A percentile compares a stretch with the other conserved stretches of the same genome.
Conservation (phyloP, 64 coral and sea anemone species). For the Porites australiensis region DNA sequence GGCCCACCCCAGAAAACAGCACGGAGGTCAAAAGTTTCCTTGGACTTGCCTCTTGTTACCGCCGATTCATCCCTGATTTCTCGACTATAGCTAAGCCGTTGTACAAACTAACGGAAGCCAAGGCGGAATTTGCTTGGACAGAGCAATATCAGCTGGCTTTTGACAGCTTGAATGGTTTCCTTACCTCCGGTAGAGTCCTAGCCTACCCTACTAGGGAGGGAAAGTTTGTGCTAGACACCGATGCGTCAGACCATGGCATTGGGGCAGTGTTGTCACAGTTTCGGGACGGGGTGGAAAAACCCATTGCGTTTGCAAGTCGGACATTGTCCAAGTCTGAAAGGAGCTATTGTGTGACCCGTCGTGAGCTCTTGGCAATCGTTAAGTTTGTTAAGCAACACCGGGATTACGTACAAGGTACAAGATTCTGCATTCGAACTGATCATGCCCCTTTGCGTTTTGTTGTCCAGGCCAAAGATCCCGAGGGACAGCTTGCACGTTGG, state of each 20-base stretch:
- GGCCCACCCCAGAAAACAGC: background rate
- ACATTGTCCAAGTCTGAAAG: slow-evolving; percentile 22
- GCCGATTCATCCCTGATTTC: slow-evolving; percentile 20
- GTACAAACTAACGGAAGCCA: background rate
- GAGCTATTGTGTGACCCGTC: slow-evolving; percentile 27
- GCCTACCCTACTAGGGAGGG: background rate
- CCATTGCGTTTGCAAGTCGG: slow-evolving; percentile 23
- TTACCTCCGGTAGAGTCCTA: background rate
- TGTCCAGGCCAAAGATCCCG: slow-evolving; percentile 27
- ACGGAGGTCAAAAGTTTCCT: slow-evolving; percentile 12
- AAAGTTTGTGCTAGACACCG: slow-evolving; percentile 27
- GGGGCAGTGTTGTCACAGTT: slow-evolving; percentile 28
- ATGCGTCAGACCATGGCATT: slow-evolving; percentile 29
- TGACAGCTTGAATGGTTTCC: background rate
- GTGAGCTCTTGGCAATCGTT: background rate
- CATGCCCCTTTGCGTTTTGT: slow-evolving; percentile 21
- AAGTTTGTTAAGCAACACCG: background rate
- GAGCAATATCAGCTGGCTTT: slow-evolving; percentile 5
- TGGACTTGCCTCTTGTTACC: slow-evolving; percentile 6
- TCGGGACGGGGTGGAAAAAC: slow-evolving; percentile 32
- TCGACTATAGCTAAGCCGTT: background rate
- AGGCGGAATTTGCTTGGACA: slow-evolving; percentile 19
- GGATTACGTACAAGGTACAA: slow-evolving; percentile 22
- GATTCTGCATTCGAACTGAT: background rate
- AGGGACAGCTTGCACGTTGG: slow-evolving; percentile 29